Evolutionary conservation across 2,113 vertebrate species (phyloP).

Genomic region (Addax nasomaculatus): DNA sequence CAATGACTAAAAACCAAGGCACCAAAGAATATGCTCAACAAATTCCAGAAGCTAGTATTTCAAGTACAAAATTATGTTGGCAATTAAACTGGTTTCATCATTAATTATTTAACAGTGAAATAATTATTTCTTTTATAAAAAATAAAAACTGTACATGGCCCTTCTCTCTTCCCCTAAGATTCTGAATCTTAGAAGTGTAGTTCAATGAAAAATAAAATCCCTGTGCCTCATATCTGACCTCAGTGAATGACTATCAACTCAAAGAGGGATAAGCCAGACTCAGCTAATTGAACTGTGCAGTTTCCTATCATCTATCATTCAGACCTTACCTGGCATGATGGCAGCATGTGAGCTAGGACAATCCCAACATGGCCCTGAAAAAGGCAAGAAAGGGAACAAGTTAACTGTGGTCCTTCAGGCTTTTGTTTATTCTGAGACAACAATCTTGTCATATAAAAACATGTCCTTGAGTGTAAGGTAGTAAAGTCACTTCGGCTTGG

Average conservation of each 20-base stretch:
- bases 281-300: background rate
- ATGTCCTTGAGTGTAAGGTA: background rate
- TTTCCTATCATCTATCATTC: background rate
- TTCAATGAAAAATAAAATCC: background rate
- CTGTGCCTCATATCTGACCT: background rate
- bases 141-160: background rate
- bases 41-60: conserved; percentile 4
- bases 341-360: conserved; percentile 90
- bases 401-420: background rate
- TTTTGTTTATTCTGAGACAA: background rate
- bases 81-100: background rate
- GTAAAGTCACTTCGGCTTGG: background rate
- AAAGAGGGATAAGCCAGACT: background rate
- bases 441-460: background rate
- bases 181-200: background rate
- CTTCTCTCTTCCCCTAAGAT: background rate
- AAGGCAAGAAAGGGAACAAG: conserved; percentile 41
- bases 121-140: background rate
- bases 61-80: background rate
- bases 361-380: conserved; percentile 96
- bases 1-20: background rate
- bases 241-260: background rate
- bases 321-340: conserved; percentile 89
- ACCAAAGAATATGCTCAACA: background rate
- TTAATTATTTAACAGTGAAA: conserved; percentile 19